phyloP scores from a whole-genome alignment of 1,140 invertebrate species.

The Macrobrachium rosenbergii region DNA sequence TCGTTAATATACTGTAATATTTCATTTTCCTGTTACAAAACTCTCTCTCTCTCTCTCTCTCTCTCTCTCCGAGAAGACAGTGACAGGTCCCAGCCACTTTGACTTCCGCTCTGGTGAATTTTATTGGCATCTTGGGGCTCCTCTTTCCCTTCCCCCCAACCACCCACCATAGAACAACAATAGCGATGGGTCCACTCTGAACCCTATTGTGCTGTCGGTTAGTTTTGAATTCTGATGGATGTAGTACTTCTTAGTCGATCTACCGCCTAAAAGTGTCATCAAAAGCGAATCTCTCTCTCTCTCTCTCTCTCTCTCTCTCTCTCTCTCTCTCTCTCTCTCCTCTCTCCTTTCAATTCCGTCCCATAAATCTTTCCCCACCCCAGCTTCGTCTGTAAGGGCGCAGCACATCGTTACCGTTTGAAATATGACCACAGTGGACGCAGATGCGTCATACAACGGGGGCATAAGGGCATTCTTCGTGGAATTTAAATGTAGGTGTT shows the following conservation, averaged over 20 bases:
- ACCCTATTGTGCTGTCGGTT: neutral
- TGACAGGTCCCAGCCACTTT: neutral
- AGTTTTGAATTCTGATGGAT: neutral
- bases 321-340: too few species aligned
- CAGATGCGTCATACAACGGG: neutral
- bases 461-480: neutral
- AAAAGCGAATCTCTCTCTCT: neutral
- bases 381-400: neutral
- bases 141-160: constrained; percentile 1
- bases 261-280: neutral
- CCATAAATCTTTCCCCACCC: neutral
- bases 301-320: constrained; percentile 6
- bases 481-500: neutral
- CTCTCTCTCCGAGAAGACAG: constrained; percentile 8
- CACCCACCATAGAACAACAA: neutral
- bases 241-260: neutral
- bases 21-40: neutral
- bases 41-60: constrained; percentile 3
- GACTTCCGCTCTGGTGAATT: neutral
- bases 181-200: neutral
- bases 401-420: constrained; percentile 7
- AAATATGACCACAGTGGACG: constrained; percentile 11
- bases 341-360: neutral
- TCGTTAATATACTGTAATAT: neutral
- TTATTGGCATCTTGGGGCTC: neutral